These are phyloP conservation scores for Phengaris alcon DNA, from an alignment of 2,888 invertebrate genomes.

Conservation along the genomic window DNA sequence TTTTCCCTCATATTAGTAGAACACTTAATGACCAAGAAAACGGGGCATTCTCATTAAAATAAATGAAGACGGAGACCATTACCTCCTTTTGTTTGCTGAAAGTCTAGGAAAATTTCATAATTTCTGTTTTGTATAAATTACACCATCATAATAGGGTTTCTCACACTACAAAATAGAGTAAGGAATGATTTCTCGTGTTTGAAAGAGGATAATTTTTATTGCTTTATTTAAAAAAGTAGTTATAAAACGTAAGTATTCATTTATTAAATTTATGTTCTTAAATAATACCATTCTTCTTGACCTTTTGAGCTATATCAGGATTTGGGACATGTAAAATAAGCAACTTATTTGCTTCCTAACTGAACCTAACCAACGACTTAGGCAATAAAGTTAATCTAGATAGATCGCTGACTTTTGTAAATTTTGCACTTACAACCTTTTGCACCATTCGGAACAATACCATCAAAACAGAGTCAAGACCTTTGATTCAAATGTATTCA, in stretches of 20 bases:
- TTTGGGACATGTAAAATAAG: too few relatives aligned
- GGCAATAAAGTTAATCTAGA: slow-evolving; percentile 5
- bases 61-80: slow-evolving; percentile 26
- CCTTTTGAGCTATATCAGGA: too few relatives aligned
- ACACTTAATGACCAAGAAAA: slow-evolving; percentile 7
- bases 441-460: slow-evolving; percentile 49
- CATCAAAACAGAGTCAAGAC: slow-evolving; percentile 72
- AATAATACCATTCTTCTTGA: too few relatives aligned
- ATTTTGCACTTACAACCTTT: slow-evolving; percentile 20
- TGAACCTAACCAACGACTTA: not conserved
- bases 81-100: slow-evolving; percentile 20
- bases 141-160: not conserved
- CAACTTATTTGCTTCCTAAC: not conserved
- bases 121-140: slow-evolving; percentile 9
- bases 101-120: not conserved
- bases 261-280: too few relatives aligned
- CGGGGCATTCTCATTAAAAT: slow-evolving; percentile 23
- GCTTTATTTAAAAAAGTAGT: too few relatives aligned
- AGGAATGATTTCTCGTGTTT: not conserved
- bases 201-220: not conserved
- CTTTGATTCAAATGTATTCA: slow-evolving; percentile 63
- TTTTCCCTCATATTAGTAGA: slow-evolving; percentile 2
- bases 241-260: too few relatives aligned
- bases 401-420: slow-evolving; percentile 41
- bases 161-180: slow-evolving; percentile 21